A percentile compares a stretch with the other conserved stretches of the same genome.
These are phyloP conservation scores for Dicyrtomina minuta DNA, from an alignment of 2,888 invertebrate species.

Conservation along the genomic window DNA sequence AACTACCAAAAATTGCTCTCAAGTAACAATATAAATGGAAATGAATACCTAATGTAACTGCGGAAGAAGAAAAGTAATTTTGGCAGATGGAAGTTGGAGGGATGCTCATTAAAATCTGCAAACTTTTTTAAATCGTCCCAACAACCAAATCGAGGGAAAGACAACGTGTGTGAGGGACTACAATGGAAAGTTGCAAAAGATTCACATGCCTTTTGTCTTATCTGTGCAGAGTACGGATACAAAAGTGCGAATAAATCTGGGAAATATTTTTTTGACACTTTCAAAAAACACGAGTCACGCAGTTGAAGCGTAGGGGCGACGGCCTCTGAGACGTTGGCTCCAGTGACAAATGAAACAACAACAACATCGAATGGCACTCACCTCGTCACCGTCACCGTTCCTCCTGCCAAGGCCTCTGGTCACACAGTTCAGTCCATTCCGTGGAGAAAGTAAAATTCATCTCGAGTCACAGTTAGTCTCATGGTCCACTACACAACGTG, in stretches of 20 bases:
- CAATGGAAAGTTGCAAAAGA: too few relatives aligned
- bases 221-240: too few relatives aligned
- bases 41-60: too few relatives aligned
- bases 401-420: background rate
- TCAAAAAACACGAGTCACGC: too few relatives aligned
- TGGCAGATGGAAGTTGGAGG: too few relatives aligned
- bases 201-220: too few relatives aligned
- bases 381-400: slow-evolving; percentile 16
- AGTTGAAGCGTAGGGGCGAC: background rate
- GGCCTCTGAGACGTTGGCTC: background rate
- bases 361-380: slow-evolving; percentile 33
- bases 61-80: too few relatives aligned
- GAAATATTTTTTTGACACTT: background rate
- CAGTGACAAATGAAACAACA: slow-evolving; percentile 28
- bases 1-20: too few relatives aligned
- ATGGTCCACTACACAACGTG: background rate
- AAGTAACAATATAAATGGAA: too few relatives aligned
- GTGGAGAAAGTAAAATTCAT: slow-evolving; percentile 4
- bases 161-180: too few relatives aligned
- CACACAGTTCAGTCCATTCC: background rate
- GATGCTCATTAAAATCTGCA: background rate
- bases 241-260: background rate
- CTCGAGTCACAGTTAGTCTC: slow-evolving; percentile 22
- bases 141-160: background rate
- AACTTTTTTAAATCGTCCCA: background rate